phyloP scores from a whole-genome alignment of 2,797 vertebrate genomes.

The Onychomys arenicola region DNA sequence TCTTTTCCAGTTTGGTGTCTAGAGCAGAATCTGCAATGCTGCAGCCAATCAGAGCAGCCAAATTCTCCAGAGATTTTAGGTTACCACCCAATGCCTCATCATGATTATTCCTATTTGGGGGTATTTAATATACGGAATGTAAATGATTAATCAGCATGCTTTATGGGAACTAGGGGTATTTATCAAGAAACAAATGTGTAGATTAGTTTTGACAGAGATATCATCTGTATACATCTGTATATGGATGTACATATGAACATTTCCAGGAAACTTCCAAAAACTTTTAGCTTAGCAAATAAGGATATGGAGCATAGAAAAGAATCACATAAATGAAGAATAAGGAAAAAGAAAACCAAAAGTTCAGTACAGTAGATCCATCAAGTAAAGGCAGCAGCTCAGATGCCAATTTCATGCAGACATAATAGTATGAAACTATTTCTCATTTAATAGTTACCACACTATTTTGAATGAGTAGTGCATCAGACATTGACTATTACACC shows the following conservation, averaged over 20 bases:
- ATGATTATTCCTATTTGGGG: not conserved
- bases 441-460: not conserved
- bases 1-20: not conserved
- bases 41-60: not conserved
- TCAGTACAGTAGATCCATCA: not conserved
- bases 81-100: not conserved
- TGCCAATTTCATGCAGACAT: constrained; percentile 10
- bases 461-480: constrained; percentile 26
- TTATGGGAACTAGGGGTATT: not conserved
- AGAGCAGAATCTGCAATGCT: not conserved
- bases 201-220: not conserved
- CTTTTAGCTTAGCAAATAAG: not conserved
- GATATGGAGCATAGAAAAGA: not conserved
- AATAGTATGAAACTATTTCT: not conserved
- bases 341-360: not conserved
- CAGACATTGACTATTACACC: not conserved
- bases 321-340: constrained; percentile 15
- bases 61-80: not conserved
- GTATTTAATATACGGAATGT: constrained; percentile 10
- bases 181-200: constrained; percentile 39
- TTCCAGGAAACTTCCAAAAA: not conserved
- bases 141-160: not conserved
- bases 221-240: fast-evolving
- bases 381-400: not conserved
- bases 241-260: not conserved